Percentiles rank a stretch among this genome's conserved stretches.
Evolutionary conservation across 2,888 invertebrate genomes (phyloP).

Genomic region (Psylliodes chrysocephalus): DNA sequence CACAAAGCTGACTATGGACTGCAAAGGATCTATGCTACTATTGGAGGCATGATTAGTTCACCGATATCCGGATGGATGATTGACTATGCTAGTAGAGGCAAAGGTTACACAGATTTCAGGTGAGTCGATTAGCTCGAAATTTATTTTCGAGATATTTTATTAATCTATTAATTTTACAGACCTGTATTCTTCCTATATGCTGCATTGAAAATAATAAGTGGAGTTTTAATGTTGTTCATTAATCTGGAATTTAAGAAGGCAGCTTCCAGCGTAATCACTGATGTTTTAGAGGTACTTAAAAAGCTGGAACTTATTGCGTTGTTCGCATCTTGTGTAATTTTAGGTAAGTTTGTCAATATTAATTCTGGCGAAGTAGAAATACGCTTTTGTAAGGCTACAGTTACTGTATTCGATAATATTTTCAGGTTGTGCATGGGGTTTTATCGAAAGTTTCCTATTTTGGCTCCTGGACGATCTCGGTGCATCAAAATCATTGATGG

Average conservation of each 20-base stretch:
- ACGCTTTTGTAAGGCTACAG: too few species aligned
- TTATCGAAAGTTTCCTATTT: constrained; percentile 83
- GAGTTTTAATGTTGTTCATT: constrained; percentile 75
- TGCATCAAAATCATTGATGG: constrained; percentile 80
- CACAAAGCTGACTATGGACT: constrained; percentile 82
- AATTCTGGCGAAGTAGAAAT: too few species aligned
- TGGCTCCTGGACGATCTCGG: constrained; percentile 83
- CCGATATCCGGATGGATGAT: constrained; percentile 79
- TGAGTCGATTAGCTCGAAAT: constrained; percentile 52
- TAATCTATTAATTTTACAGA: constrained; percentile 65
- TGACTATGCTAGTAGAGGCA: constrained; percentile 77
- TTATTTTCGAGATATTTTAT: too few species aligned
- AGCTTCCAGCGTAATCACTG: constrained; percentile 74
- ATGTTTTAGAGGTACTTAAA: constrained; percentile 74
- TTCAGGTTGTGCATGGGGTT: constrained; percentile 84
- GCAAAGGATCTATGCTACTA: constrained; percentile 79
- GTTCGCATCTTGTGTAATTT: constrained; percentile 77
- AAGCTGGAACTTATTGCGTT: constrained; percentile 78
- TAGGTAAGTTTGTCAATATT: constrained; percentile 70
- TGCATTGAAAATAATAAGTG: constrained; percentile 74
- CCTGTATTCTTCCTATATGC: constrained; percentile 84
- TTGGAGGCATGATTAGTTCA: constrained; percentile 84
- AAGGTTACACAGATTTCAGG: constrained; percentile 80
- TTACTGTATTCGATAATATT: too few species aligned
- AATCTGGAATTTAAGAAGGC: constrained; percentile 82